Evolutionary conservation across 2,113 vertebrate genomes (phyloP), one percentile per base, ranked within the genome.

Genomic region (Chloebia gouldiae): DNA sequence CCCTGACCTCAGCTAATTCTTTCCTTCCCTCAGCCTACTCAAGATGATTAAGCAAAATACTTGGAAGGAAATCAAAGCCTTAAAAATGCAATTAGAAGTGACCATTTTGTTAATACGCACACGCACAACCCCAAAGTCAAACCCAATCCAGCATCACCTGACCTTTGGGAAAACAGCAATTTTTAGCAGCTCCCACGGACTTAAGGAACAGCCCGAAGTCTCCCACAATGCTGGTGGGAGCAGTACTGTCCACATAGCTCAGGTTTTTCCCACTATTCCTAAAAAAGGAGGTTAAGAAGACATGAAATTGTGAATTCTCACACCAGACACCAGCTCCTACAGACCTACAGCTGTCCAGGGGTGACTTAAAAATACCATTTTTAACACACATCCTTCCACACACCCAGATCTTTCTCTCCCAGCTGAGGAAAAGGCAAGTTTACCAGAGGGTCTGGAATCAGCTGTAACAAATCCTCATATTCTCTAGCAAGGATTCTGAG

Each of bases 31-130:
- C 92, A 94, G 92, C 85, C 93, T 90, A 92, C 90, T 96, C 85
- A 81, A 95, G 93, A 96, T 96, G 96, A 97, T 96, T 95, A 96
- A 93, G 93, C 94, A 96, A 96, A 96, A 95, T 70, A 83, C 80
- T 96, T 95, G 95, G 94, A 96, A 93, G 80, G 88, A 94, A 97
- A 96, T 90, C 95, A 96, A 97, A 97, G 94, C 88, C 88, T 94
- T 89, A 70, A 71, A 93, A 96, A 93, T 2, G 33, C 81, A 90
- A 92, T 95, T 89, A 95, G 90, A 95, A 96, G 68, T 92, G 95
- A 95, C 88, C 92, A 81, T 89, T 95, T 89, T 91, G 95, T 84
- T 95, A 84, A 96, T 30, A 68, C 3, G 1, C 3, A 0, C 24
- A 15, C 5, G 1, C 59, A 59, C 64, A 88, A 47, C 71, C 81